phyloP scores from a whole-genome alignment of 2,113 vertebrate species.

The Macrotus californicus region DNA sequence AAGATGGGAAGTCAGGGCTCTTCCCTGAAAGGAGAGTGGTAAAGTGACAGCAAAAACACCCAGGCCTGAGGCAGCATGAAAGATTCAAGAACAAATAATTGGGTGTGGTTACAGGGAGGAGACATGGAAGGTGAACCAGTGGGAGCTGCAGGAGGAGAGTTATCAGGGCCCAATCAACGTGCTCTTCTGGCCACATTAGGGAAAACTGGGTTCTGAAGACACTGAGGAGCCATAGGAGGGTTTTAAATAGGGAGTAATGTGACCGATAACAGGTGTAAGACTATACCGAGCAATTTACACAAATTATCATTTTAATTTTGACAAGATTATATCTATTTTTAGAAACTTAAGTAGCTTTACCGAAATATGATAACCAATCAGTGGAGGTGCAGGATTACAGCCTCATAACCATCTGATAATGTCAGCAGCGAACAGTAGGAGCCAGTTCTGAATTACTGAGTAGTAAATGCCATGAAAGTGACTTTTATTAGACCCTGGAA shows the following conservation, averaged over 20 bases:
- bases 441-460: not conserved
- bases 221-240: accelerated
- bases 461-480: not conserved
- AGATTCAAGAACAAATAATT: not conserved
- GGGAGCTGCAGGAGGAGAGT: not conserved
- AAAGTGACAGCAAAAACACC: not conserved
- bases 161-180: not conserved
- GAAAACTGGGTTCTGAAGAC: too few species aligned
- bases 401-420: not conserved
- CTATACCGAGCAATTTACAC: not conserved
- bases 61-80: not conserved
- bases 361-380: not conserved
- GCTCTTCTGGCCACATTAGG: not conserved
- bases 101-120: not conserved
- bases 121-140: not conserved
- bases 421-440: not conserved
- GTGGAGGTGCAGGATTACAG: not conserved
- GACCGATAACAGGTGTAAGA: not conserved
- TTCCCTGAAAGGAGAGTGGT: not conserved
- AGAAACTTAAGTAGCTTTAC: not conserved
- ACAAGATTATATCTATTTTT: not conserved
- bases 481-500: constrained; percentile 34
- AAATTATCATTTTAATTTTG: constrained; percentile 8
- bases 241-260: not conserved
- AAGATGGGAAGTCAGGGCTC: not conserved